Percentiles rank a stretch among this genome's conserved stretches.
Evolutionary conservation across 2,797 vertebrate genomes (phyloP).

Genomic region (Pempheris klunzingeri): DNA sequence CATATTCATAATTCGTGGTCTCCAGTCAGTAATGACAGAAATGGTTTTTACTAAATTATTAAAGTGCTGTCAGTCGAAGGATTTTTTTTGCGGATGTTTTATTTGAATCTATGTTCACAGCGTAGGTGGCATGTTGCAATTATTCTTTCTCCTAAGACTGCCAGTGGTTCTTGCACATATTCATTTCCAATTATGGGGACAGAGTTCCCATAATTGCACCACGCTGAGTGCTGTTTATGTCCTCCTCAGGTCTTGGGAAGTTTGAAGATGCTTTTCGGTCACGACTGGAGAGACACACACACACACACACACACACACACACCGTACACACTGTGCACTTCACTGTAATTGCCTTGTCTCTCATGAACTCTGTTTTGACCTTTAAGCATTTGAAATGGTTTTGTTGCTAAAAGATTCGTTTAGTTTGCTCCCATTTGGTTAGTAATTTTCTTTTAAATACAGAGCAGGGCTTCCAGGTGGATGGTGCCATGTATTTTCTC

Average conservation of each 20-base stretch:
- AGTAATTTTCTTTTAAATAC: constrained; percentile 16
- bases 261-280: constrained; percentile 29
- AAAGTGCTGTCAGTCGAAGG: no score
- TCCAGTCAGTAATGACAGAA: not conserved
- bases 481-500: not conserved
- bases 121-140: constrained; percentile 9
- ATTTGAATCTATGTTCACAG: constrained; percentile 12
- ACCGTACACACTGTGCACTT: constrained; percentile 2
- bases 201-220: constrained; percentile 31
- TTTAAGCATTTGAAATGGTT: constrained; percentile 14
- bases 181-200: constrained; percentile 46
- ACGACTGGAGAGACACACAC: not conserved
- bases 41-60: not conserved
- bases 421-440: not conserved
- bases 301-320: not conserved
- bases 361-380: constrained; percentile 31
- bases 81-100: no score
- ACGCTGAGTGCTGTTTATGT: constrained; percentile 15
- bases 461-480: constrained; percentile 1
- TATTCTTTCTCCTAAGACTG: constrained; percentile 16
- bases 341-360: constrained; percentile 20
- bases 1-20: not conserved
- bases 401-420: not conserved
- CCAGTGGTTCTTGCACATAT: constrained; percentile 42
- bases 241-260: constrained; percentile 20